Evolutionary conservation across 2,888 invertebrate species (phyloP).

Genomic region (Gonocerus acuteangulatus): DNA sequence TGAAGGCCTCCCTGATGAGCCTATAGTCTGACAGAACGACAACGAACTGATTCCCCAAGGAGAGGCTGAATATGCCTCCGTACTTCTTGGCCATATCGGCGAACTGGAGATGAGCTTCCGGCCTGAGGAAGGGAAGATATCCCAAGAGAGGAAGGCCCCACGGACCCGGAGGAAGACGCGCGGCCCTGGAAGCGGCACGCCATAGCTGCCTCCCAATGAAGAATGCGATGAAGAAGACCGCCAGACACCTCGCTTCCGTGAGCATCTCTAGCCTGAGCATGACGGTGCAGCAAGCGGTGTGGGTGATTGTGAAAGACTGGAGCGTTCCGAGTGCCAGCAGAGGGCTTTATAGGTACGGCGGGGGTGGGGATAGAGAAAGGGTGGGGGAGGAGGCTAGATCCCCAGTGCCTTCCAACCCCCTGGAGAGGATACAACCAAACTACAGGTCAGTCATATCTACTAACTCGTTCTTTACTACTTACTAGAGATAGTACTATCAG

Average conservation of each 20-base stretch:
- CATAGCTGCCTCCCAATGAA: slow-evolving; percentile 19
- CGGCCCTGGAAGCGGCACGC: slow-evolving; percentile 3
- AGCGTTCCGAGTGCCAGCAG: not conserved
- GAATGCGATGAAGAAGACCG: slow-evolving; percentile 31
- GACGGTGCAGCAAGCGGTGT: slow-evolving; percentile 23
- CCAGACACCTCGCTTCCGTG: slow-evolving; percentile 39
- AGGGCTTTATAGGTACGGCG: slow-evolving; percentile 18
- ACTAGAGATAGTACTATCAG: too few species aligned
- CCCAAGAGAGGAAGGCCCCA: slow-evolving; percentile 80
- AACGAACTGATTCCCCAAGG: slow-evolving; percentile 72
- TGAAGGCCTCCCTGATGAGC: slow-evolving; percentile 75
- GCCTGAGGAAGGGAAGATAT: slow-evolving; percentile 71
- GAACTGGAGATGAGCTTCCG: slow-evolving; percentile 67
- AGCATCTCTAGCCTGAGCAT: slow-evolving; percentile 1
- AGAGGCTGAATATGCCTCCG: slow-evolving; percentile 72
- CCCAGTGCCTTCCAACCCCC: not conserved
- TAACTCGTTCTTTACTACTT: not conserved
- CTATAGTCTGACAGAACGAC: slow-evolving; percentile 81
- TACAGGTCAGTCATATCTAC: not conserved
- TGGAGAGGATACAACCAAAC: not conserved
- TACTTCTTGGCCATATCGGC: slow-evolving; percentile 67
- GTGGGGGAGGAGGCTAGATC: not conserved
- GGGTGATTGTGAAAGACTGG: slow-evolving; percentile 35
- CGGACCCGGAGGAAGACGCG: slow-evolving; percentile 71
- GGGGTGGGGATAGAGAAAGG: not conserved